Percentiles rank a stretch among this genome's conserved stretches.
Conservation (phyloP, 2,113 vertebrate genomes). For the Burhinus oedicnemus region DNA sequence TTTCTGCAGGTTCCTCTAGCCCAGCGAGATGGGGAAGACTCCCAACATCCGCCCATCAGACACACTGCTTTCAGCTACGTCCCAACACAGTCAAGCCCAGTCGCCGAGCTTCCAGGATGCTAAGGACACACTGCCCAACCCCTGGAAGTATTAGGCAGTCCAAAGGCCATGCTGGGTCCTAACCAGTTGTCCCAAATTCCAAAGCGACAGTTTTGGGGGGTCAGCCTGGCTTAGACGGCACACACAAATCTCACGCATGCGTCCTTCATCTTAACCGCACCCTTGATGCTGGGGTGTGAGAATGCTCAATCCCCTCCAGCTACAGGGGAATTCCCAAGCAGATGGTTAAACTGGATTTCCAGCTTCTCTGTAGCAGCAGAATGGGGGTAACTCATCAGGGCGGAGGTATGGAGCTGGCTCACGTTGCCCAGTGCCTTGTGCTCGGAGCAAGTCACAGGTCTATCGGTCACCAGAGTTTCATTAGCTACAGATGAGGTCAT, state of each 20-base stretch:
- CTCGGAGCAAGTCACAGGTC: conserved; percentile 5
- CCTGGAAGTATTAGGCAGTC: not conserved
- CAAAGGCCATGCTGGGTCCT: not conserved
- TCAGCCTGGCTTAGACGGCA: not conserved
- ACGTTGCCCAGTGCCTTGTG: not conserved
- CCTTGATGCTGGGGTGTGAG: conserved; percentile 51
- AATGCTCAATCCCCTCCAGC: conserved; percentile 62
- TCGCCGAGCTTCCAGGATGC: not conserved
- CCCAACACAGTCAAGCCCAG: not conserved
- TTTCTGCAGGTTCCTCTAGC: not conserved
- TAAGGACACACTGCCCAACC: not conserved
- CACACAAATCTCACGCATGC: not conserved
- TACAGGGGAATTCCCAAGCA: conserved; percentile 68
- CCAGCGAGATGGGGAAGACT: not conserved
- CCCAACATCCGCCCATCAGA: not conserved
- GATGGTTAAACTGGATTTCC: conserved; percentile 64
- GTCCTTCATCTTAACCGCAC: conserved; percentile 24
- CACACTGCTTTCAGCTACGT: not conserved
- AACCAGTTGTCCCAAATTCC: not conserved
- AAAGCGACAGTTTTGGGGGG: not conserved
- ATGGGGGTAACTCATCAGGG: conserved; percentile 43
- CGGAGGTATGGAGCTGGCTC: not conserved
- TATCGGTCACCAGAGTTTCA: conserved; percentile 29
- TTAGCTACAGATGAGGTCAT: not conserved
- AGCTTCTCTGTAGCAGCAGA: conserved; percentile 39